phyloP scores from a whole-genome alignment of 2,797 vertebrate species.

The Euthynnus affinis region DNA sequence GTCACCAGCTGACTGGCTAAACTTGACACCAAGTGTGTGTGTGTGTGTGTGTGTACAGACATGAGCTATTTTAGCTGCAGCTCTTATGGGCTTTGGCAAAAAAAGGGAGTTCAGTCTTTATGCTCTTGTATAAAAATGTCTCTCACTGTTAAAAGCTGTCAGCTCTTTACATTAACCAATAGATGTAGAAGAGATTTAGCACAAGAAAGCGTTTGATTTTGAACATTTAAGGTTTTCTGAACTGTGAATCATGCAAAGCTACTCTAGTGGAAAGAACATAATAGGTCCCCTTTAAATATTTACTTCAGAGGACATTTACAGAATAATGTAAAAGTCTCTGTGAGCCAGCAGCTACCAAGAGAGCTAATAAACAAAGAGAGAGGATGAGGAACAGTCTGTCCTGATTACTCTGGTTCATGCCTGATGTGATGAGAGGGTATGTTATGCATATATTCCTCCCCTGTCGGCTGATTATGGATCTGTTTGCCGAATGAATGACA shows the following conservation, averaged over 20 bases:
- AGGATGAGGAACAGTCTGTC: slow-evolving; percentile 49
- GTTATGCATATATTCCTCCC: slow-evolving; percentile 36
- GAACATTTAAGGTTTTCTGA: background rate
- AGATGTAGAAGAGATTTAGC: slow-evolving; percentile 6
- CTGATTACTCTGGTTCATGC: slow-evolving; percentile 51
- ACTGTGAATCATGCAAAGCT: too few species aligned
- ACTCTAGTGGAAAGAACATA: too few species aligned
- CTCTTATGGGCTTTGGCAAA: slow-evolving; percentile 6
- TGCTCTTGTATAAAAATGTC: background rate
- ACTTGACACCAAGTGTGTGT: slow-evolving; percentile 52
- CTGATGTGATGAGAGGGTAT: slow-evolving; percentile 24
- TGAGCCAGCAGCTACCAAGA: slow-evolving; percentile 40
- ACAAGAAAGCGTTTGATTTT: background rate
- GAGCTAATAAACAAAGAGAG: slow-evolving; percentile 64
- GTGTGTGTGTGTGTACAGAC: slow-evolving; percentile 33
- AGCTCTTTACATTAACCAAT: background rate
- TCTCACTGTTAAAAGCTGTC: background rate
- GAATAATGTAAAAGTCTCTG: slow-evolving; percentile 55
- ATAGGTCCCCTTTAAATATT: too few species aligned
- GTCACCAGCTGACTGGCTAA: slow-evolving; percentile 68
- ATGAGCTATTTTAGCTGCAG: slow-evolving; percentile 33
- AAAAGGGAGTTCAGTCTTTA: slow-evolving; percentile 25
- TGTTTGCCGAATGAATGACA: slow-evolving; percentile 28
- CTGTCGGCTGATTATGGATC: slow-evolving; percentile 37
- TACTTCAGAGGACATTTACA: slow-evolving; percentile 25